Conservation (phyloP, 2,888 invertebrate species). For the Diarsia rubi region DNA sequence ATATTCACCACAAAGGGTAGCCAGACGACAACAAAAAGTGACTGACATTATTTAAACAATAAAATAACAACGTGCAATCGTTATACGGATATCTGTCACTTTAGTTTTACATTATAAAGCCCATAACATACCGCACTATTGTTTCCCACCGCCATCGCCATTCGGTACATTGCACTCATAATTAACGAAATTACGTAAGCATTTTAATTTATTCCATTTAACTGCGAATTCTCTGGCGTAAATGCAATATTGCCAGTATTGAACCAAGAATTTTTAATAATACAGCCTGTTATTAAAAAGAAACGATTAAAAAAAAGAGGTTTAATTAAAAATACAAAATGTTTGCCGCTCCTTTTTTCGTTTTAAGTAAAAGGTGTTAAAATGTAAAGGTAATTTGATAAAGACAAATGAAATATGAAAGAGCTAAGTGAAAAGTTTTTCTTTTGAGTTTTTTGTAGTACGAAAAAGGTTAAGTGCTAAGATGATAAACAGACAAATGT, state of each 20-base stretch:
- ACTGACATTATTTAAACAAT: conserved; percentile 20
- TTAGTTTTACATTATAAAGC: conserved; percentile 47
- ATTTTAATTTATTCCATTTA: conserved; percentile 64
- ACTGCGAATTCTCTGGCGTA: conserved; percentile 43
- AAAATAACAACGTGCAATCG: conserved; percentile 30
- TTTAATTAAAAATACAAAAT: conserved; percentile 58
- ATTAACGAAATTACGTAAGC: conserved; percentile 62
- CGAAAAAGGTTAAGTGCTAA: conserved; percentile 24
- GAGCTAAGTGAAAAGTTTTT: conserved; percentile 28
- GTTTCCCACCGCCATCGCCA: conserved; percentile 41
- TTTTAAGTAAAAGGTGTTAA: conserved; percentile 35
- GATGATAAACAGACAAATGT: conserved; percentile 19
- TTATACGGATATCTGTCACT: conserved; percentile 44
- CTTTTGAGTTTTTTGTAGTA: conserved; percentile 19
- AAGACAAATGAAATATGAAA: conserved; percentile 44
- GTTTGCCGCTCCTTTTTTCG: conserved; percentile 35
- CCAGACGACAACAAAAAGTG: conserved; percentile 22
- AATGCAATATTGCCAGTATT: conserved; percentile 61
- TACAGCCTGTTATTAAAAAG: conserved; percentile 52
- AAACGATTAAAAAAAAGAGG: conserved; percentile 32
- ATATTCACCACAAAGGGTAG: not conserved
- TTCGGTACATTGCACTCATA: conserved; percentile 58
- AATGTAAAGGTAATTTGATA: conserved; percentile 43
- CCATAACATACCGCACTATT: conserved; percentile 52
- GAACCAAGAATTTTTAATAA: conserved; percentile 61